Conservation (phyloP, 2,888 invertebrate genomes). For the Gasteruption jaculator region DNA sequence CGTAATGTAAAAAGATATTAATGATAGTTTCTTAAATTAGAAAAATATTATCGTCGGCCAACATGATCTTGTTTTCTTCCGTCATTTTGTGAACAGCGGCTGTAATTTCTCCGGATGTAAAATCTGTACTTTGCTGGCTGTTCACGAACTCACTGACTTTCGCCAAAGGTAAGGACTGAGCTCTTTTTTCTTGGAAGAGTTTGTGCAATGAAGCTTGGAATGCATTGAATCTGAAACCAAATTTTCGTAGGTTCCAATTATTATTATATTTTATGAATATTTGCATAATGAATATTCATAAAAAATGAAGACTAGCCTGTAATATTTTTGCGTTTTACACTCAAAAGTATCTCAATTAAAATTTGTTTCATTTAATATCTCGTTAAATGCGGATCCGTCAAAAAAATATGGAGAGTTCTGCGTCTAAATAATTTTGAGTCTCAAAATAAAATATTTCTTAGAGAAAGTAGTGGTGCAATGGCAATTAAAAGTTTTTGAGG, state of each 20-base stretch:
- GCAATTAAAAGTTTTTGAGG: too few species aligned
- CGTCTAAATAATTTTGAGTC: too few species aligned
- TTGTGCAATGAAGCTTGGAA: constrained; percentile 74
- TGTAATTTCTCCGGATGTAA: constrained; percentile 66
- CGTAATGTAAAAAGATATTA: too few species aligned
- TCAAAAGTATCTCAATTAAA: too few species aligned
- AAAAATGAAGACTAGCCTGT: too few species aligned
- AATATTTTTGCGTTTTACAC: neutral
- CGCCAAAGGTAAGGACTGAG: constrained; percentile 67
- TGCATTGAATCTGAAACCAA: constrained; percentile 53
- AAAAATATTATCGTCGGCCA: constrained; percentile 79
- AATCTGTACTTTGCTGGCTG: constrained; percentile 59
- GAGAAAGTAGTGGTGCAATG: too few species aligned
- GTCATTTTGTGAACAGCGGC: constrained; percentile 81
- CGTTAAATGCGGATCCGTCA: neutral
- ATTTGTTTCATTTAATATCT: neutral
- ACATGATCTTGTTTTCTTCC: constrained; percentile 88
- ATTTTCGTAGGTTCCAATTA: too few species aligned
- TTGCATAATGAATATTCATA: too few species aligned
- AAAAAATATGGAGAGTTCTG: too few species aligned
- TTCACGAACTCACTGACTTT: constrained; percentile 66
- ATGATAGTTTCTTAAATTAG: constrained; percentile 69
- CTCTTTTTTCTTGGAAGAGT: constrained; percentile 72
- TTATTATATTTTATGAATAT: constrained; percentile 11
- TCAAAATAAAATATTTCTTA: too few species aligned